Conservation (phyloP, 2,888 invertebrate species). For the Epinotia nisella region DNA sequence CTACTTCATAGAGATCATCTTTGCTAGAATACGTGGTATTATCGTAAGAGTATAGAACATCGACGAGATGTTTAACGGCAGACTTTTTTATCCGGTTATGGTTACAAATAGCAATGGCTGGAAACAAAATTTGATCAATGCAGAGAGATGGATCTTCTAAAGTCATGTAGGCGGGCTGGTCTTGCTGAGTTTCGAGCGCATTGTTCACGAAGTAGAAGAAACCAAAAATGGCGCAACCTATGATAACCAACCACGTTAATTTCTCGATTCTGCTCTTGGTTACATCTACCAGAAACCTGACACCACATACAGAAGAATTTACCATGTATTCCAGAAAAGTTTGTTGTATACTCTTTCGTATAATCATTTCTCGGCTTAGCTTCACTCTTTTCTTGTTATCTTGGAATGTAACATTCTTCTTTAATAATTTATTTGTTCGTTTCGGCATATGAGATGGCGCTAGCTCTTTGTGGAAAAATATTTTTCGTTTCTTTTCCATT, state of each 20-base stretch:
- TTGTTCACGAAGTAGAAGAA: conserved; percentile 33
- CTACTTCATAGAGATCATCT: conserved; percentile 29
- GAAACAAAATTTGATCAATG: conserved; percentile 22
- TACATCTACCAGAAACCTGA: conserved; percentile 32
- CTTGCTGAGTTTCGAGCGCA: conserved; percentile 10
- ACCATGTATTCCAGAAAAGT: conserved; percentile 37
- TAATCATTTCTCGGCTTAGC: conserved; percentile 21
- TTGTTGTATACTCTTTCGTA: conserved; percentile 29
- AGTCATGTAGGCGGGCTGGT: conserved; percentile 37
- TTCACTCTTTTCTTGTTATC: background rate
- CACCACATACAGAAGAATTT: conserved; percentile 35
- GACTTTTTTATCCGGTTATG: conserved; percentile 38
- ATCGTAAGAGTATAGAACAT: conserved; percentile 26
- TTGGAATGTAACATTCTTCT: conserved; percentile 19
- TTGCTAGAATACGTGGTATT: conserved; percentile 35
- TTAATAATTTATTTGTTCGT: background rate
- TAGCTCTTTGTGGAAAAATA: conserved; percentile 31
- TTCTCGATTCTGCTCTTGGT: conserved; percentile 21
- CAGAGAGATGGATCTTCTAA: conserved; percentile 23
- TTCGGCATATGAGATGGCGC: conserved; percentile 39
- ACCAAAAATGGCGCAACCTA: conserved; percentile 22
- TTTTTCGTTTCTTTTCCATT: conserved; percentile 24
- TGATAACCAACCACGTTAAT: conserved; percentile 23
- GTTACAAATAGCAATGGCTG: conserved; percentile 39
- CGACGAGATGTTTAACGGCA: conserved; percentile 22